phyloP scores from a whole-genome alignment of 2,797 vertebrate species.

The Spizella passerina region DNA sequence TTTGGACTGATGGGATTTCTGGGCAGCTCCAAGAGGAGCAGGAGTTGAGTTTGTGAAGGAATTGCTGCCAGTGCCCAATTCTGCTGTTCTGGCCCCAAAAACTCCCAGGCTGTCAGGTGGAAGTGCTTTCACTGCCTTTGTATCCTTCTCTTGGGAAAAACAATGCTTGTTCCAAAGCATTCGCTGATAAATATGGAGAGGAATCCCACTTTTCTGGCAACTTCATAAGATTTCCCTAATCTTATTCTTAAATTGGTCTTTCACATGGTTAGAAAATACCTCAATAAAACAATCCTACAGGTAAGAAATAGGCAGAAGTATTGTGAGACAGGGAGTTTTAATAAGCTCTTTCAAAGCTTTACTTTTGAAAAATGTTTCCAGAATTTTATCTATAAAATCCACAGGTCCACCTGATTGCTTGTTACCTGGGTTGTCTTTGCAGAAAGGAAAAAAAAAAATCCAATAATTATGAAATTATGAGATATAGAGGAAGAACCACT shows the following conservation, averaged over 20 bases:
- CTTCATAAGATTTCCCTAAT: neutral
- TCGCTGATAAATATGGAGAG: neutral
- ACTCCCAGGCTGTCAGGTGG: accelerated
- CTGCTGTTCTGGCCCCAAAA: neutral
- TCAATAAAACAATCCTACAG: neutral
- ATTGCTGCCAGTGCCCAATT: neutral
- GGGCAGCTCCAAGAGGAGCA: neutral
- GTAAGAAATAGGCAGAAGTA: neutral
- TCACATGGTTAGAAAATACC: neutral
- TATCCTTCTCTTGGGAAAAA: neutral
- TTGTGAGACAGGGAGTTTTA: neutral
- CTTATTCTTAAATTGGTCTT: neutral
- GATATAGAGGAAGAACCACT: neutral
- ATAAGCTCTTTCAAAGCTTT: neutral
- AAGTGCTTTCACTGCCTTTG: neutral
- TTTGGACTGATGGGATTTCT: neutral
- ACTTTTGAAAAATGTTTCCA: neutral
- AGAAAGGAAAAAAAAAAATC: neutral
- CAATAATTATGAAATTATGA: neutral
- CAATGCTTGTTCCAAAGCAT: neutral
- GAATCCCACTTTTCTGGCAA: neutral
- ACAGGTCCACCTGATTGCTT: neutral
- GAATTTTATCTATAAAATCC: neutral
- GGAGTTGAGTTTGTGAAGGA: neutral
- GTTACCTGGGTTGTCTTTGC: neutral